Percentiles rank a stretch among this genome's conserved stretches.
Conservation (phyloP, 2,888 invertebrate species). For the Laothoe populi region DNA sequence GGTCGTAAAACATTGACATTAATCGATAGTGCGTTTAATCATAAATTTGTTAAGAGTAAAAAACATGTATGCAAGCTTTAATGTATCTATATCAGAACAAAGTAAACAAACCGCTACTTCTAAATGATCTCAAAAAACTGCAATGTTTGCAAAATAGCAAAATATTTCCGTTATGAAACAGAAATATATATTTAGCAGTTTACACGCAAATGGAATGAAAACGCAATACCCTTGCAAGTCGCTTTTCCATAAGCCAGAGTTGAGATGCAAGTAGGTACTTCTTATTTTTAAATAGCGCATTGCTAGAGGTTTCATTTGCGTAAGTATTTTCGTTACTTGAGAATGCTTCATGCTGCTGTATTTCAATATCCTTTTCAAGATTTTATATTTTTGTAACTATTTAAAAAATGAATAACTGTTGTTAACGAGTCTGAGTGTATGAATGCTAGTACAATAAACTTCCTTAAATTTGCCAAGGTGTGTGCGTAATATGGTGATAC, state of each 20-base stretch:
- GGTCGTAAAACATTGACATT: conserved; percentile 27
- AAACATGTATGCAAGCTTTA: background rate
- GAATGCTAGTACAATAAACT: too few species aligned
- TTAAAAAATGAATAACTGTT: too few species aligned
- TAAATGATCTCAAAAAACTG: background rate
- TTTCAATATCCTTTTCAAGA: background rate
- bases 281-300: background rate
- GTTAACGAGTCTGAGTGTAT: too few species aligned
- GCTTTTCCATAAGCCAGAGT: background rate
- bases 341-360: background rate
- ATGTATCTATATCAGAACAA: background rate
- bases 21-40: conserved; percentile 25
- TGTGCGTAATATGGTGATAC: too few species aligned
- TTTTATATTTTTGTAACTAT: too few species aligned
- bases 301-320: background rate
- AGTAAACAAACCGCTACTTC: background rate
- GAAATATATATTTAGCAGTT: conserved; percentile 10
- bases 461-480: too few species aligned
- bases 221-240: conserved; percentile 2
- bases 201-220: conserved; percentile 17
- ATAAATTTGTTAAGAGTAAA: background rate
- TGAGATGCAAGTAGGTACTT: background rate
- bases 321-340: background rate
- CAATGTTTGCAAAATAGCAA: background rate
- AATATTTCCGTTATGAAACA: conserved; percentile 4